Conservation (phyloP, 2,797 vertebrate genomes). For the Anisognathus igniventris region DNA sequence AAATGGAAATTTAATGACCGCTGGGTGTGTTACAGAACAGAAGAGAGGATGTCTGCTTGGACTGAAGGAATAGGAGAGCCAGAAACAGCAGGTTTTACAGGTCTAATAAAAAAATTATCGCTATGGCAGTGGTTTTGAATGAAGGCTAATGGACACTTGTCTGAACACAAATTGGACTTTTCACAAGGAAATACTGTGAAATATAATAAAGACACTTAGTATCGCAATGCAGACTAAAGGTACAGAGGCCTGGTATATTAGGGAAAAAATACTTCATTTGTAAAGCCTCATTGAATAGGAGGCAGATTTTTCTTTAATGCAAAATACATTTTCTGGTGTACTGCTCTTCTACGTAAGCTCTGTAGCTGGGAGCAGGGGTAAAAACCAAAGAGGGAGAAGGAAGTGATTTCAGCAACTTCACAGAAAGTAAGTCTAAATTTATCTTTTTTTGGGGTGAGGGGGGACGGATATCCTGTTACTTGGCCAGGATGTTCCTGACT, state of each 20-base stretch:
- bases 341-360: not conserved
- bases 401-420: not conserved
- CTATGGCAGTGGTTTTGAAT: not conserved
- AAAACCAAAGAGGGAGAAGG: not conserved
- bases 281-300: not conserved
- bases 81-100: not conserved
- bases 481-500: not conserved
- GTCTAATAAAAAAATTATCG: not conserved
- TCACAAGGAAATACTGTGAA: not conserved
- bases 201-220: not conserved
- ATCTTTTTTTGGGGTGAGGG: rapidly evolving
- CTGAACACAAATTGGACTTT: slow-evolving; percentile 1
- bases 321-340: not conserved
- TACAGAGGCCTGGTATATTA: not conserved
- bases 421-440: not conserved
- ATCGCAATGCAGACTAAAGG: not conserved
- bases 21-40: not conserved
- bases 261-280: not conserved
- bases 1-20: slow-evolving; percentile 51
- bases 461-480: not conserved
- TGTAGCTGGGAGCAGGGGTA: not conserved
- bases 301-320: not conserved
- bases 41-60: not conserved
- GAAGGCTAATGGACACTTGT: not conserved
- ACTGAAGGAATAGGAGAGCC: not conserved